These are phyloP conservation scores for Ephestia elutella DNA, from an alignment of 1,140 invertebrate genomes.

Conservation along the genomic window DNA sequence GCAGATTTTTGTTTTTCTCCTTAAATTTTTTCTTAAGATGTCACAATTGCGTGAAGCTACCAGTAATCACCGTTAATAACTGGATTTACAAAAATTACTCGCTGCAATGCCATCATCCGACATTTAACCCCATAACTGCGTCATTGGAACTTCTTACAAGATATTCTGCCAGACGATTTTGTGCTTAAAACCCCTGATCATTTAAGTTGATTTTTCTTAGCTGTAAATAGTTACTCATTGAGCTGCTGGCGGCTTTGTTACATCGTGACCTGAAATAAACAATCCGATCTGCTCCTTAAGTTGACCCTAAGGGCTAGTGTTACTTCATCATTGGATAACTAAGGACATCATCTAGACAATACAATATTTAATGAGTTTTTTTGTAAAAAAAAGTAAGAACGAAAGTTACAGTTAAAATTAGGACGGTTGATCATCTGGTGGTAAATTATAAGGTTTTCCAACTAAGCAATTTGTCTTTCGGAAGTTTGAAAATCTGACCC, in stretches of 20 bases:
- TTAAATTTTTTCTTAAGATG: no score
- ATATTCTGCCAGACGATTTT: neutral
- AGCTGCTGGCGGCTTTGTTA: neutral
- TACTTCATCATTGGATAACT: no score
- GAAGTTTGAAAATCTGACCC: no score
- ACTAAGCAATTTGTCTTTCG: no score
- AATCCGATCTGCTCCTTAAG: neutral
- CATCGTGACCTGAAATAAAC: neutral
- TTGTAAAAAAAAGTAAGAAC: no score
- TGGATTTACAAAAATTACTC: conserved; percentile 13
- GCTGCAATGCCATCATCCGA: conserved; percentile 15
- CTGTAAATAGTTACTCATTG: neutral
- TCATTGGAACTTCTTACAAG: neutral
- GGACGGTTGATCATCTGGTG: no score
- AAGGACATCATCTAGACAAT: no score
- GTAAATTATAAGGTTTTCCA: no score
- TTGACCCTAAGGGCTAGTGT: neutral
- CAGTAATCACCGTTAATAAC: neutral
- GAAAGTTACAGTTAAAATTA: no score
- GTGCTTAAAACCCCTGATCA: neutral
- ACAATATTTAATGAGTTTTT: no score
- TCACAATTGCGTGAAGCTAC: neutral
- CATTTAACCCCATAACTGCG: conserved; percentile 18
- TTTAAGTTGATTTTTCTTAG: neutral
- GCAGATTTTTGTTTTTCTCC: no score